phyloP scores from a whole-genome alignment of 2,797 vertebrate species.

The Euphonia xanthogaster region DNA sequence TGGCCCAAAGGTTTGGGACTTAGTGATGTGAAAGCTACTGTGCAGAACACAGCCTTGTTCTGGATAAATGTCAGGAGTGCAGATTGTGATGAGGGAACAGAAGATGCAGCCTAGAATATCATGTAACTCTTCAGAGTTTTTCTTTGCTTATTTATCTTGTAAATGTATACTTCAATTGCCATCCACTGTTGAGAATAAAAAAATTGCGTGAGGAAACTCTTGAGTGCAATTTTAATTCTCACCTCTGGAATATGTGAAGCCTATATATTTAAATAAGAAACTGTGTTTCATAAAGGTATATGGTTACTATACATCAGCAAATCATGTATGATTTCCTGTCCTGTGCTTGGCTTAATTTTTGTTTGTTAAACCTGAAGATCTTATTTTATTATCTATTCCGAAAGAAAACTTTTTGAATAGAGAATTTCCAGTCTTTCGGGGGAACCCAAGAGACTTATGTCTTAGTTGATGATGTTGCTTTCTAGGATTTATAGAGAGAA shows the following conservation, averaged over 20 bases:
- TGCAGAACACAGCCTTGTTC: background rate
- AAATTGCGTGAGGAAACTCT: background rate
- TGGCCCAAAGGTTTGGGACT: background rate
- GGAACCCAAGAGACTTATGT: background rate
- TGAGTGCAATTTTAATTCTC: background rate
- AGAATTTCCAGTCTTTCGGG: background rate
- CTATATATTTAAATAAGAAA: background rate
- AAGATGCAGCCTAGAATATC: background rate
- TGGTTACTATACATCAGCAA: background rate
- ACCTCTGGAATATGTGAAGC: background rate
- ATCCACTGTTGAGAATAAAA: background rate
- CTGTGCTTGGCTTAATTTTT: background rate
- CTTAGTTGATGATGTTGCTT: background rate
- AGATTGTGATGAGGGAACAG: background rate
- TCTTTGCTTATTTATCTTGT: background rate
- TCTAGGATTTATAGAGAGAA: background rate
- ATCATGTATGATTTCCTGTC: background rate
- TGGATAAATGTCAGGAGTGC: background rate
- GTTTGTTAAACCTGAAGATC: background rate
- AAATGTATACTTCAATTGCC: background rate
- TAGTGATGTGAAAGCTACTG: background rate
- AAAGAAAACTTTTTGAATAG: background rate
- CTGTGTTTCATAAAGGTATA: background rate
- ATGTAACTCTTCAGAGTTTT: background rate
- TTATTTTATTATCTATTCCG: background rate